Evolutionary conservation across 2,113 vertebrate species (phyloP).

Genomic region (Upupa epops): DNA sequence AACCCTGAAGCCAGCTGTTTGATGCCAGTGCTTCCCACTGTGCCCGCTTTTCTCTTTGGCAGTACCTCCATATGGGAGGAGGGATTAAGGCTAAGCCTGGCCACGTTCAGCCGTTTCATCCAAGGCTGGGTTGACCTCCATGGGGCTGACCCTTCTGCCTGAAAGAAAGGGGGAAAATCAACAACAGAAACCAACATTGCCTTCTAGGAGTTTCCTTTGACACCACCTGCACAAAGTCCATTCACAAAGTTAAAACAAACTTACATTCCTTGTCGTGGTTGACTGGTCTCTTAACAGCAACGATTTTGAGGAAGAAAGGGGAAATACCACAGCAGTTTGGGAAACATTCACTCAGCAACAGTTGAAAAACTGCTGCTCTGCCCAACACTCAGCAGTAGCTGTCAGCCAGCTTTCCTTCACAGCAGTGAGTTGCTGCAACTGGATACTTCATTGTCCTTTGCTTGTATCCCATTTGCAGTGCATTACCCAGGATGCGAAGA

Average conservation of each 20-base stretch:
- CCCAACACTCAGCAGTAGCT: background rate
- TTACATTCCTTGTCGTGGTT: background rate
- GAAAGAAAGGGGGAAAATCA: background rate
- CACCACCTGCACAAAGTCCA: background rate
- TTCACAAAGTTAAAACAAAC: background rate
- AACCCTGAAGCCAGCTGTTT: background rate
- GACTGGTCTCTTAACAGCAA: background rate
- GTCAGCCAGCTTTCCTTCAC: background rate
- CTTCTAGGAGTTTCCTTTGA: background rate
- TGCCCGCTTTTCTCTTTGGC: rapidly evolving
- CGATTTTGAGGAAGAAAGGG: background rate
- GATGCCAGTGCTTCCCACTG: background rate
- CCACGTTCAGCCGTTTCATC: rapidly evolving
- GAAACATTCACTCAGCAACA: background rate
- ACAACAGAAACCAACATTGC: background rate
- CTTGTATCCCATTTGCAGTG: background rate
- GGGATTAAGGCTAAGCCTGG: background rate
- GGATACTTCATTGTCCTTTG: rapidly evolving
- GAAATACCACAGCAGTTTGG: background rate
- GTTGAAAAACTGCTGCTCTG: background rate
- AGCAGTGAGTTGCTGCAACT: too few species aligned
- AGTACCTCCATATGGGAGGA: background rate
- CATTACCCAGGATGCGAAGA: background rate
- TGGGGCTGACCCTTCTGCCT: rapidly evolving
- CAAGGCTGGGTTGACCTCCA: background rate